Conservation (phyloP, 1,140 invertebrate genomes). For the Aporrectodea caliginosa region DNA sequence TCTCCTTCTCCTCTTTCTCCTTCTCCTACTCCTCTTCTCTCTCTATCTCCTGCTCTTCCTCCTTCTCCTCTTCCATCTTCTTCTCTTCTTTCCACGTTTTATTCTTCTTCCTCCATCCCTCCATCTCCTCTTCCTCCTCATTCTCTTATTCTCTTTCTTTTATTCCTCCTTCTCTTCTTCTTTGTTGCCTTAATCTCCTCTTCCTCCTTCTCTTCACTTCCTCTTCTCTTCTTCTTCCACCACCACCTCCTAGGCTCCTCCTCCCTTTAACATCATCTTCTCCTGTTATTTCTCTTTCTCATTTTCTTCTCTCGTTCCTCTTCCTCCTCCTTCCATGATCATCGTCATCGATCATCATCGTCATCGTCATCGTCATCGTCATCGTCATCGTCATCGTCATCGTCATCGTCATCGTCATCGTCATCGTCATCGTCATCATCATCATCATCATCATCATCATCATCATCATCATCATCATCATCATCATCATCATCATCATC, state of each 20-base stretch:
- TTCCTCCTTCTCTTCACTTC: too few species aligned
- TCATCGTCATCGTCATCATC: not conserved
- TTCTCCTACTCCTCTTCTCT: not conserved
- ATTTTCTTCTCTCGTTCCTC: too few species aligned
- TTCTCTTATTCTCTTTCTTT: too few species aligned
- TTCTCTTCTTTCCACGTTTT: not conserved
- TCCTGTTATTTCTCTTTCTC: too few species aligned
- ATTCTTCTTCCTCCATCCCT: not conserved
- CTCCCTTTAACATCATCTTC: too few species aligned
- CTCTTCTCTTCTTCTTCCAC: too few species aligned
- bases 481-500: slow-evolving; percentile 14
- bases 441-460: slow-evolving; percentile 10
- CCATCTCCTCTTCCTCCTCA: too few species aligned
- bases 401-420: not conserved
- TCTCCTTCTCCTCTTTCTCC: not conserved
- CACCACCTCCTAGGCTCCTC: too few species aligned
- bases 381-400: not conserved
- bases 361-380: not conserved
- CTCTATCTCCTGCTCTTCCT: not conserved
- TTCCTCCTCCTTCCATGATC: too few species aligned
- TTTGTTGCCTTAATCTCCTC: too few species aligned
- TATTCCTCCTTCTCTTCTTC: too few species aligned
- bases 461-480: slow-evolving; percentile 14
- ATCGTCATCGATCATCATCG: not conserved
- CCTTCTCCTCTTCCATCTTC: not conserved